Evolutionary conservation across 2,797 vertebrate species (phyloP).

Genomic region (Capromys pilorides): DNA sequence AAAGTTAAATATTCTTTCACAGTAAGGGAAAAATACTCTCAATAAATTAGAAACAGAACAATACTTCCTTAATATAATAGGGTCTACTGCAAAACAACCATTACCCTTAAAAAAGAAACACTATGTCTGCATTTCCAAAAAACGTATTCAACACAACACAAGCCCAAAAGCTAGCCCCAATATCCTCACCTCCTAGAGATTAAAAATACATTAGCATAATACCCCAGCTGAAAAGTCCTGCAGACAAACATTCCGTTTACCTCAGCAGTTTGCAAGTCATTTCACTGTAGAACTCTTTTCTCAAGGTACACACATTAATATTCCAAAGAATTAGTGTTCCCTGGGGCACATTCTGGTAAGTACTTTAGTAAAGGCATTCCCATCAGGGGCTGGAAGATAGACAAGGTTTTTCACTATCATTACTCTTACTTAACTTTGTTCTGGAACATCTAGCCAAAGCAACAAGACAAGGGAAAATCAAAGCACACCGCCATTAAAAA

Average conservation of each 20-base stretch:
- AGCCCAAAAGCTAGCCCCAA: neutral
- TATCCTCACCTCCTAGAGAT: neutral
- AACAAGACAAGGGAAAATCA: slow-evolving; percentile 45
- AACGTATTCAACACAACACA: slow-evolving; percentile 5
- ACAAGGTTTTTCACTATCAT: neutral
- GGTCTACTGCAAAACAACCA: slow-evolving; percentile 16
- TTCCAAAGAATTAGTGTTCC: slow-evolving; percentile 43
- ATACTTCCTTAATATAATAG: slow-evolving; percentile 27
- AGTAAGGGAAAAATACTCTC: slow-evolving; percentile 29
- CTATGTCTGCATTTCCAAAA: neutral
- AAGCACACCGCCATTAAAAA: neutral
- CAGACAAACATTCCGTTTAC: slow-evolving; percentile 62
- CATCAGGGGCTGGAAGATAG: neutral
- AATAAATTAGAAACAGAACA: slow-evolving; percentile 11
- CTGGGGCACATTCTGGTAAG: neutral
- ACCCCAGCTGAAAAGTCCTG: slow-evolving; percentile 25
- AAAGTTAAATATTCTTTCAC: slow-evolving; percentile 38
- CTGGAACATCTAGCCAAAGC: slow-evolving; percentile 31
- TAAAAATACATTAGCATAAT: slow-evolving; percentile 47
- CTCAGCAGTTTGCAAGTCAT: slow-evolving; percentile 54
- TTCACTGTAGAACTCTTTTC: slow-evolving; percentile 36
- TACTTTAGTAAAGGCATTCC: neutral
- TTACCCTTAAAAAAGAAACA: slow-evolving; percentile 45
- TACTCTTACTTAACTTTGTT: slow-evolving; percentile 36
- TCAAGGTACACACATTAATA: slow-evolving; percentile 47